phyloP scores from a whole-genome alignment of 2,797 vertebrate genomes.

The Halcyon badia region DNA sequence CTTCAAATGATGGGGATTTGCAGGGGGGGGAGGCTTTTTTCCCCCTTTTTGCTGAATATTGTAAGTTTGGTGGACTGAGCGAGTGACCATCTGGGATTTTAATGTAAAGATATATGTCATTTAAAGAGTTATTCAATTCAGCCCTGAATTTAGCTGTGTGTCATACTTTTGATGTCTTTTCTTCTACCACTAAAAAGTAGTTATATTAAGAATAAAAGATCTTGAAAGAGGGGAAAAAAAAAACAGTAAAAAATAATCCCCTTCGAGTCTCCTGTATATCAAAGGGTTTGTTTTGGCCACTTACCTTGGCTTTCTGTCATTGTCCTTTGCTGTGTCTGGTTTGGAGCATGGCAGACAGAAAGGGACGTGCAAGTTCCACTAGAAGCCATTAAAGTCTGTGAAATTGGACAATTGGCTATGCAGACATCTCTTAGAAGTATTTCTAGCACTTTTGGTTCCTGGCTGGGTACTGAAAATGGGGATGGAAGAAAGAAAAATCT shows the following conservation, averaged over 20 bases:
- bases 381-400: constrained; percentile 11
- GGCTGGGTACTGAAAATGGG: background rate
- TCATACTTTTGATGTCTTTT: constrained; percentile 3
- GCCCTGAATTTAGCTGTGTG: background rate
- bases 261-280: background rate
- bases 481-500: constrained; percentile 14
- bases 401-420: constrained; percentile 47
- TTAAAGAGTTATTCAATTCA: background rate
- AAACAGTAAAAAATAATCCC: background rate
- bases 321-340: constrained; percentile 10
- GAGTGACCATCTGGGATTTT: constrained; percentile 7
- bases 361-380: background rate
- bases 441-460: background rate
- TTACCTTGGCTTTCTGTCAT: background rate
- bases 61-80: background rate
- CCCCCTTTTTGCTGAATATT: background rate
- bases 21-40: background rate
- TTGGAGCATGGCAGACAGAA: background rate
- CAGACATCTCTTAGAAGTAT: constrained; percentile 39
- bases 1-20: background rate
- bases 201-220: background rate
- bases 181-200: background rate
- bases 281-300: constrained; percentile 43
- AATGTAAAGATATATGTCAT: background rate
- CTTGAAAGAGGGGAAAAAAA: background rate